phyloP scores from a whole-genome alignment of 2,113 vertebrate species.

The Eleginops maclovinus region DNA sequence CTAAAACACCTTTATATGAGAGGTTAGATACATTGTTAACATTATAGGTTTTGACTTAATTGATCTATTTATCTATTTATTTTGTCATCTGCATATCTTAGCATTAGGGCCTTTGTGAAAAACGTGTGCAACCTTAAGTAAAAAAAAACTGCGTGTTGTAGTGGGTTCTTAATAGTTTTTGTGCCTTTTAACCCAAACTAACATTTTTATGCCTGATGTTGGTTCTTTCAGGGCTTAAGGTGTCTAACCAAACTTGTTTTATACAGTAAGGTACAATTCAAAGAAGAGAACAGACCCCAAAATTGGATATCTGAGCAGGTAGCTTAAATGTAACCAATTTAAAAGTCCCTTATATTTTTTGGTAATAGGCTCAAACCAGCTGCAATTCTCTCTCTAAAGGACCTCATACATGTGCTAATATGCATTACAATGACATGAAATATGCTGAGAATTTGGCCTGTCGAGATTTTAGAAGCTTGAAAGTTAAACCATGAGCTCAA shows the following conservation, averaged over 20 bases:
- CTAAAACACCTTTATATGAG: constrained; percentile 35
- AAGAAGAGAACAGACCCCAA: neutral
- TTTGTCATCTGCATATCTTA: neutral
- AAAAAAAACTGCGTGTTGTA: too few relatives aligned
- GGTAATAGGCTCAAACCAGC: constrained; percentile 68
- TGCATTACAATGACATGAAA: constrained; percentile 83
- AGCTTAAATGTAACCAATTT: constrained; percentile 7
- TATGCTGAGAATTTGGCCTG: constrained; percentile 86
- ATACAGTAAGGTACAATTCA: neutral
- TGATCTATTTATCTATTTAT: neutral
- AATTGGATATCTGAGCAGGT: constrained; percentile 16
- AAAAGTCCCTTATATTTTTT: constrained; percentile 62
- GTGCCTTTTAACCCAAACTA: neutral
- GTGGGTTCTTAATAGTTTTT: neutral
- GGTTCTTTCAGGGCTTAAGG: neutral
- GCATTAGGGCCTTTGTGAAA: neutral
- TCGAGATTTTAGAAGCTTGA: constrained; percentile 69
- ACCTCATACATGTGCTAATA: constrained; percentile 79
- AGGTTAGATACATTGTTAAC: constrained; percentile 21
- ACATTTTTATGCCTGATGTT: neutral
- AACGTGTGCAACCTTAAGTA: neutral
- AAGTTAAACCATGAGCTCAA: constrained; percentile 69
- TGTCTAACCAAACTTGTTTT: neutral
- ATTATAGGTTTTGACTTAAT: neutral
- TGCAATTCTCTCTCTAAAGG: constrained; percentile 74